phyloP scores from a whole-genome alignment of 2,113 vertebrate species.

The Chaenogobius annularis region DNA sequence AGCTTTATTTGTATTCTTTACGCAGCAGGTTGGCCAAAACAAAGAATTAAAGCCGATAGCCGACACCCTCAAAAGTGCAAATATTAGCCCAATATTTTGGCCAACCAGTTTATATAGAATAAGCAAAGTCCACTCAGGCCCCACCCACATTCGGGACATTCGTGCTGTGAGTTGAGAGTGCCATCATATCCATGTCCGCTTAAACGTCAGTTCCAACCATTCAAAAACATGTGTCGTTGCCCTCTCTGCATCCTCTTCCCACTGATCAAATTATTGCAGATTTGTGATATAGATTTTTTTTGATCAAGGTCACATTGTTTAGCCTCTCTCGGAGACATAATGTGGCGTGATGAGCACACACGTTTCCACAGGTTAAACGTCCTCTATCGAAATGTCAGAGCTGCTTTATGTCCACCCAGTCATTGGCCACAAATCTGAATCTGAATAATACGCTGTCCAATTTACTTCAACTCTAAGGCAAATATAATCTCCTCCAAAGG shows the following conservation, averaged over 20 bases:
- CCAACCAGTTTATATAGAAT: no score
- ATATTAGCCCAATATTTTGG: no score
- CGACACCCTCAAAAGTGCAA: no score
- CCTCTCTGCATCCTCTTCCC: neutral
- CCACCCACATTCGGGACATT: no score
- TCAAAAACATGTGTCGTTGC: neutral
- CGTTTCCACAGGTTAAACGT: neutral
- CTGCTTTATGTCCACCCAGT: neutral
- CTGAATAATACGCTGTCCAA: slow-evolving; percentile 25
- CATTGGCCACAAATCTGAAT: slow-evolving; percentile 19
- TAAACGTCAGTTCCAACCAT: neutral
- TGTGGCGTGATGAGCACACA: neutral
- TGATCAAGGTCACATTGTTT: slow-evolving; percentile 6
- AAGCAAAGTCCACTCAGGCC: no score
- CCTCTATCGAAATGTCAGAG: neutral
- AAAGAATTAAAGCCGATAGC: no score
- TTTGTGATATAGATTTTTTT: neutral
- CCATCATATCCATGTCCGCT: no score
- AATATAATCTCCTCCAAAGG: slow-evolving; percentile 41
- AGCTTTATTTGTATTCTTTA: no score
- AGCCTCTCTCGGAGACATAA: neutral
- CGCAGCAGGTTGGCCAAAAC: no score
- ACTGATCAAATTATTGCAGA: neutral
- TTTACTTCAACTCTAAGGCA: slow-evolving; percentile 23
- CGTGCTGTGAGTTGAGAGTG: no score